Base-by-base conservation (phyloP, 2,888 invertebrate species). In the Teleiodes luculella region DNA sequence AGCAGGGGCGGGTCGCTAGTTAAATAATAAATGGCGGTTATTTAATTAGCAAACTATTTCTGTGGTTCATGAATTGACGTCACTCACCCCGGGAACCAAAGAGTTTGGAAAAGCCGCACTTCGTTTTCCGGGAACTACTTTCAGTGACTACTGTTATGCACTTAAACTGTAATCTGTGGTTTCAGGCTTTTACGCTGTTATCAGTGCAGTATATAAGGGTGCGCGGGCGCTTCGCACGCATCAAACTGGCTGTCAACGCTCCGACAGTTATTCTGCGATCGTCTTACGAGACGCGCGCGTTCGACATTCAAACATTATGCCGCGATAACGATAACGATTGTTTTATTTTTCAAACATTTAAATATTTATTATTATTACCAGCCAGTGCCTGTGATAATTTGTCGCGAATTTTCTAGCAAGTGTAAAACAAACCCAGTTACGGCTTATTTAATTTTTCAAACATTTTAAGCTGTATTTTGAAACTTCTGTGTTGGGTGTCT, bases 171-270 rank as follows among this genome's bases (percentile, higher is more conserved):
- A n/a, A n/a, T n/a, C n/a, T n/a, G n/a, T n/a, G 11, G 5, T 35
- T 48, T 48, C 48, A 48, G 48, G 47, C 47, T 33, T 18, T 36
- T 20, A 14, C 35, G 46, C 24, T 46, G 48, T 46, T 35, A 48
- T 36, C 50, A 46, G 43, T 39, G 18, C 41, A 48, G 59, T 65
- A 65, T 65, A 65, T 52, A 66, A 66, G 57, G 31, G 28, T 57
- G 59, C 58, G 57, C 56, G 13, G 35, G 59, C 60, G 60, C 59
- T n/a, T 16, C 16, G 1, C 2, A 11, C 2, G 16, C 16, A 33
- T 54, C 43, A 50, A 51, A 54, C 58, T 4, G 63, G 64, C 61
- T 64, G 61, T 57, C 53, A 30, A 55, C 57, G 18, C 43, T 41
- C 5, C 35, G 10, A 35, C 39, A 36, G 36, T 35, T 24, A 13